phyloP scores from a whole-genome alignment of 2,888 invertebrate species.

The Parasteatoda lunata region DNA sequence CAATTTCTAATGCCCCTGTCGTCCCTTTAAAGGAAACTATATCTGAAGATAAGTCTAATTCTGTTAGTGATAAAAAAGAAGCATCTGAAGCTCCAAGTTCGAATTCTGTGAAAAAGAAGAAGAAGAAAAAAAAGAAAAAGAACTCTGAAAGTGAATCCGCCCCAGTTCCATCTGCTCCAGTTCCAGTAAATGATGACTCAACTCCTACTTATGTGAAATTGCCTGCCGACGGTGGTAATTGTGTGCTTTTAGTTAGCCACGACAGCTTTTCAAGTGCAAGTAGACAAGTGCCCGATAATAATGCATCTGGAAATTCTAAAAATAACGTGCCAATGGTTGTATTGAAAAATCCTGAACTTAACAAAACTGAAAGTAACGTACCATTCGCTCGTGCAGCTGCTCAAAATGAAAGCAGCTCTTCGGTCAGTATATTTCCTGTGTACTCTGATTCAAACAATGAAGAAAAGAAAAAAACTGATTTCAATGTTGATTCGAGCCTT shows the following conservation, averaged over 20 bases:
- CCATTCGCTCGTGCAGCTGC: neutral
- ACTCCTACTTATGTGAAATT: slow-evolving; percentile 58
- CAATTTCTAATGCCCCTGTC: slow-evolving; percentile 21
- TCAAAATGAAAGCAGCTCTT: neutral
- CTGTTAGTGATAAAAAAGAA: slow-evolving; percentile 8
- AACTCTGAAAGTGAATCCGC: slow-evolving; percentile 7
- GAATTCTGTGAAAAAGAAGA: slow-evolving; percentile 50
- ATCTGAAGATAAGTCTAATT: neutral
- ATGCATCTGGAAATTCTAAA: neutral
- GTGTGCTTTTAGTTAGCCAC: slow-evolving; percentile 57
- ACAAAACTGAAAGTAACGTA: too few relatives aligned
- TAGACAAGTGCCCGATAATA: neutral
- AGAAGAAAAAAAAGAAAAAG: slow-evolving; percentile 55
- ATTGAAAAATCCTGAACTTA: neutral
- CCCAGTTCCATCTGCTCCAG: slow-evolving; percentile 11
- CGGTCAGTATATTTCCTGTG: slow-evolving; percentile 60
- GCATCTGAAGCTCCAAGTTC: neutral
- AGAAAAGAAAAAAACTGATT: neutral
- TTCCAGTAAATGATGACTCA: slow-evolving; percentile 18
- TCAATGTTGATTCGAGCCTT: slow-evolving; percentile 10
- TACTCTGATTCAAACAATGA: neutral
- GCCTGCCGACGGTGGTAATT: slow-evolving; percentile 32
- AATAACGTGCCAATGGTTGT: slow-evolving; percentile 16
- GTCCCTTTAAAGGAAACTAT: neutral
- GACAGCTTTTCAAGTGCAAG: slow-evolving; percentile 40